phyloP scores from a whole-genome alignment of 2,797 vertebrate genomes.

The Hoplostethus mediterraneus region DNA sequence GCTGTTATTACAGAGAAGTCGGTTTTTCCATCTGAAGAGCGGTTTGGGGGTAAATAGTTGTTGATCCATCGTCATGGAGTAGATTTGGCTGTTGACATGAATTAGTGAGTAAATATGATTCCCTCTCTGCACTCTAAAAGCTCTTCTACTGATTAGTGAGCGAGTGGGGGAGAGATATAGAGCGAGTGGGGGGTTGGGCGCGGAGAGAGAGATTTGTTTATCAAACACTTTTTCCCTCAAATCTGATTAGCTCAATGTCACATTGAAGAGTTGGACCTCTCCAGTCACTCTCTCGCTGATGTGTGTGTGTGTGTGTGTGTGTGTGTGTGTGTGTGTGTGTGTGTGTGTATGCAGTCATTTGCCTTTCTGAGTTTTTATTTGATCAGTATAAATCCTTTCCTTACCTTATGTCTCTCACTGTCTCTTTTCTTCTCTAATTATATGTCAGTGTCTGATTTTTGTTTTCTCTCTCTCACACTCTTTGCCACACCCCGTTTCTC shows the following conservation, averaged over 20 bases:
- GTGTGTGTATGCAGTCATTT: neutral
- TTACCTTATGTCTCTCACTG: neutral
- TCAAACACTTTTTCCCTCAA: slow-evolving; percentile 64
- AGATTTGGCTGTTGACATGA: slow-evolving; percentile 70
- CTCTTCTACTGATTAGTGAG: slow-evolving; percentile 68
- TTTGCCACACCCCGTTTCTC: neutral
- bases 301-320: slow-evolving; percentile 16
- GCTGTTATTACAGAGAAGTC: slow-evolving; percentile 29
- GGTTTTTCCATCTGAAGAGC: slow-evolving; percentile 32
- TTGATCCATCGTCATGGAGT: slow-evolving; percentile 62
- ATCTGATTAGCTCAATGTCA: slow-evolving; percentile 76
- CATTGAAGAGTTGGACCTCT: slow-evolving; percentile 58
- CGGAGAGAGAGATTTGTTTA: slow-evolving; percentile 56
- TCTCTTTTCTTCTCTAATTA: neutral
- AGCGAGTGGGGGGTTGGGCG: neutral
- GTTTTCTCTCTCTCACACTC: neutral
- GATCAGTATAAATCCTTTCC: slow-evolving; percentile 6
- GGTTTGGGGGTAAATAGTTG: slow-evolving; percentile 61
- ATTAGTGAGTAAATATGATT: slow-evolving; percentile 66
- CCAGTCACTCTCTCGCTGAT: neutral
- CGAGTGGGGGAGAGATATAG: slow-evolving; percentile 14
- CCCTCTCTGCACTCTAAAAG: slow-evolving; percentile 59
- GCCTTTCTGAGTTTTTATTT: neutral
- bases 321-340: slow-evolving; percentile 7
- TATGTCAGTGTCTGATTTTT: neutral